Evolutionary conservation across 2,888 invertebrate genomes (phyloP).

Genomic region (Cheilosia urbana): DNA sequence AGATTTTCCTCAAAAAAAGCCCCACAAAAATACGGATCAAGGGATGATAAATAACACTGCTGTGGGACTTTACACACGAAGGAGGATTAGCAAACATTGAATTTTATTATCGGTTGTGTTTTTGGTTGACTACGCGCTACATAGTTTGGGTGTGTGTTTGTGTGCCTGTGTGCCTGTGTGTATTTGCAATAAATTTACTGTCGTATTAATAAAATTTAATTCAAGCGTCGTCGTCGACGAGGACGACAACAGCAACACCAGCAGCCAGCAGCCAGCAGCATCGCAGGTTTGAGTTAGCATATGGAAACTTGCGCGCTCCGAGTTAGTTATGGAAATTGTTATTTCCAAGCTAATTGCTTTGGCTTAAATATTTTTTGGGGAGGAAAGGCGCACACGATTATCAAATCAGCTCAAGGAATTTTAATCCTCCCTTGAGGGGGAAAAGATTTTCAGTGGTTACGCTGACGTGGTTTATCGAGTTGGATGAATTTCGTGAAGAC

Average conservation of each 20-base stretch:
- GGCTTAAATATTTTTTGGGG: background rate
- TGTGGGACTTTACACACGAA: constrained; percentile 49
- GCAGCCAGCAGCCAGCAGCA: constrained; percentile 18
- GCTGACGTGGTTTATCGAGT: constrained; percentile 50
- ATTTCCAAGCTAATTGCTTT: constrained; percentile 68
- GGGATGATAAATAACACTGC: constrained; percentile 41
- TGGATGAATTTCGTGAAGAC: constrained; percentile 44
- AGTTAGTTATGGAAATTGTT: constrained; percentile 70
- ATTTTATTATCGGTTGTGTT: constrained; percentile 73
- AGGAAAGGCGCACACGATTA: constrained; percentile 40
- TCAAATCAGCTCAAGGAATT: constrained; percentile 71
- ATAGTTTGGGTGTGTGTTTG: constrained; percentile 13
- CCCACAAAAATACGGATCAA: background rate
- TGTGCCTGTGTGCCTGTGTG: constrained; percentile 13
- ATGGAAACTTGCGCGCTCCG: constrained; percentile 33
- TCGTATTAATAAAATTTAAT: constrained; percentile 74
- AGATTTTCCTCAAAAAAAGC: constrained; percentile 40
- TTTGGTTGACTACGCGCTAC: constrained; percentile 37
- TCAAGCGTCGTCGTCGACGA: constrained; percentile 42
- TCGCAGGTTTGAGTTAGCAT: constrained; percentile 36
- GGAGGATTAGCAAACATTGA: constrained; percentile 72
- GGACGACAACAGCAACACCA: background rate
- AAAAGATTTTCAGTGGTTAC: constrained; percentile 32
- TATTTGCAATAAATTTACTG: constrained; percentile 66
- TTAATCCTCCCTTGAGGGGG: constrained; percentile 47